A percentile compares a stretch with the other conserved stretches of the same genome.
These are phyloP conservation scores for Rattus rattus DNA, from an alignment of 2,113 vertebrate species.

Conservation along the genomic window DNA sequence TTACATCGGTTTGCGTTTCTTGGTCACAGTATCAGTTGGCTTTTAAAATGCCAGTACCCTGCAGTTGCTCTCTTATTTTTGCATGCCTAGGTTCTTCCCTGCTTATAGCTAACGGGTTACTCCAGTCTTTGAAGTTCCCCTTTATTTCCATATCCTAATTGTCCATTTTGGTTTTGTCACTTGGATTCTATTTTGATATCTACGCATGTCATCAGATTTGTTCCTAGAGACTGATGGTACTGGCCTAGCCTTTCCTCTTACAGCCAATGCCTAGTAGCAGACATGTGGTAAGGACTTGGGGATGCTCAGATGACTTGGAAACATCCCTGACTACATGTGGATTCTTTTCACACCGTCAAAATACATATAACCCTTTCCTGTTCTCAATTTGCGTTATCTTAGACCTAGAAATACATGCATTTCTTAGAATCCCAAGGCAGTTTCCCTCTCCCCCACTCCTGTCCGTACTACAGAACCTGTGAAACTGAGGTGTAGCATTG, in stretches of 20 bases:
- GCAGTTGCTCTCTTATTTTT: slow-evolving; percentile 1
- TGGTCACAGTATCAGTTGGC: neutral
- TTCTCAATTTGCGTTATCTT: neutral
- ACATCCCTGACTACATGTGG: slow-evolving; percentile 9
- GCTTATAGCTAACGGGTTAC: slow-evolving; percentile 28
- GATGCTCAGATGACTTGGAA: neutral
- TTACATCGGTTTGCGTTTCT: slow-evolving; percentile 12
- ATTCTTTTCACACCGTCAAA: neutral
- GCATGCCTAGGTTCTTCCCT: slow-evolving; percentile 72
- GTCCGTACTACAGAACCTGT: neutral
- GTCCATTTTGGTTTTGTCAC: slow-evolving; percentile 27
- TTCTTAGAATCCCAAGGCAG: neutral
- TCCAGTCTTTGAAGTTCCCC: slow-evolving; percentile 54
- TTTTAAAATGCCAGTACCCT: neutral
- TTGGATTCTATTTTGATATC: slow-evolving; percentile 42
- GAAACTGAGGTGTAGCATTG: slow-evolving; percentile 9
- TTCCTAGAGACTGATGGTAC: slow-evolving; percentile 20
- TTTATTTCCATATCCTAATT: slow-evolving; percentile 24
- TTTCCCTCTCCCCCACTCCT: neutral
- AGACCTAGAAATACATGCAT: slow-evolving; percentile 3
- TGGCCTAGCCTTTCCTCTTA: slow-evolving; percentile 29
- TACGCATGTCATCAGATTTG: slow-evolving; percentile 54
- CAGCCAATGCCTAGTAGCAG: slow-evolving; percentile 1
- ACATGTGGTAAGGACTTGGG: neutral
- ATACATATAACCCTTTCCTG: neutral